These are phyloP conservation scores for Perca fluviatilis DNA, from an alignment of 2,113 vertebrate genomes.

Conservation along the genomic window DNA sequence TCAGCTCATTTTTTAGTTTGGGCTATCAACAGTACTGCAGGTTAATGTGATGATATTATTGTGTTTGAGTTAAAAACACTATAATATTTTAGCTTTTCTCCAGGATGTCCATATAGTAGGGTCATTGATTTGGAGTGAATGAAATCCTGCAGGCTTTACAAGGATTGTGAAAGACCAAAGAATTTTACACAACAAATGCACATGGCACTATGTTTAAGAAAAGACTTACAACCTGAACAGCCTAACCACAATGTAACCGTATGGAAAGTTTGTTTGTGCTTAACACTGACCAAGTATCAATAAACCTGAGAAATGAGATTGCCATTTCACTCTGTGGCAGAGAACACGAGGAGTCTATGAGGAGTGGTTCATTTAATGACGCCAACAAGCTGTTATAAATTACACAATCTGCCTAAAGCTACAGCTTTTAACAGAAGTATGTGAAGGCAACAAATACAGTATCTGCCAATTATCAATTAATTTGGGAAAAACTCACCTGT, in stretches of 20 bases:
- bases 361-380: constrained; percentile 23
- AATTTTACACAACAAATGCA: background rate
- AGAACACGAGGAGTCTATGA: background rate
- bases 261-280: background rate
- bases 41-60: background rate
- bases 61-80: background rate
- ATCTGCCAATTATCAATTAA: constrained; percentile 20
- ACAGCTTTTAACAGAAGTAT: constrained; percentile 15
- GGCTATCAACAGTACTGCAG: background rate
- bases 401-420: constrained; percentile 40
- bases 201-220: background rate
- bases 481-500: constrained; percentile 15
- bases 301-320: background rate
- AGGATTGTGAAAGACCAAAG: background rate
- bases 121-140: background rate
- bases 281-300: background rate
- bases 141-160: background rate
- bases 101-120: background rate
- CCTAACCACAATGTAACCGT: background rate
- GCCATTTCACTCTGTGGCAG: background rate
- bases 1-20: background rate
- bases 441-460: background rate
- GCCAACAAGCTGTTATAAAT: constrained; percentile 28
- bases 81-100: background rate
- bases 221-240: background rate